Evolutionary conservation across 2,888 invertebrate genomes (phyloP).

Genomic region (Drosophila mettleri): DNA sequence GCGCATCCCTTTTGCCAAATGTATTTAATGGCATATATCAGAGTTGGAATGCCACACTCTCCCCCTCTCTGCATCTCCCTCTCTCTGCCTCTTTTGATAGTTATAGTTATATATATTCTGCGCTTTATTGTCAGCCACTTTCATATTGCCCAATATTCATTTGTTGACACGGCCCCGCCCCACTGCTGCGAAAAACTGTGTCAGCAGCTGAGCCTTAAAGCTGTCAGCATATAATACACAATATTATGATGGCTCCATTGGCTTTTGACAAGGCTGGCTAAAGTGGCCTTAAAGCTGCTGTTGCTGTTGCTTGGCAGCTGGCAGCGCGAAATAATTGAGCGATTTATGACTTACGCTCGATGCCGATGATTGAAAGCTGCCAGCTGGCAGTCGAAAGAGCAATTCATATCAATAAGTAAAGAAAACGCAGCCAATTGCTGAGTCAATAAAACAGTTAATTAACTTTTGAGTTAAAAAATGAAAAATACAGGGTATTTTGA

Average conservation of each 20-base stretch:
- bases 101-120: constrained; percentile 36
- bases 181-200: constrained; percentile 38
- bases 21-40: neutral
- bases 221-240: constrained; percentile 63
- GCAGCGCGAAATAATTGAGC: constrained; percentile 53
- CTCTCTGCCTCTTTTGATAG: constrained; percentile 7
- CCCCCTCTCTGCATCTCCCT: no score
- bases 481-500: neutral
- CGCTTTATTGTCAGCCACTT: constrained; percentile 59
- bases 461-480: constrained; percentile 32
- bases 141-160: constrained; percentile 64
- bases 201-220: constrained; percentile 59
- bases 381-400: neutral
- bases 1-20: constrained; percentile 36
- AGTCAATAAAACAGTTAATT: constrained; percentile 55
- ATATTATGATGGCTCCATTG: constrained; percentile 50
- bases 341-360: constrained; percentile 50
- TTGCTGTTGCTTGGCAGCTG: constrained; percentile 23
- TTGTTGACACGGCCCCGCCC: constrained; percentile 43
- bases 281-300: constrained; percentile 41
- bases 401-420: constrained; percentile 32
- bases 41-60: neutral
- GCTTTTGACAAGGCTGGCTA: constrained; percentile 38
- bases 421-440: neutral
- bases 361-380: constrained; percentile 37